Conservation (phyloP, 1,140 invertebrate species). For the Charaxes varanes region DNA sequence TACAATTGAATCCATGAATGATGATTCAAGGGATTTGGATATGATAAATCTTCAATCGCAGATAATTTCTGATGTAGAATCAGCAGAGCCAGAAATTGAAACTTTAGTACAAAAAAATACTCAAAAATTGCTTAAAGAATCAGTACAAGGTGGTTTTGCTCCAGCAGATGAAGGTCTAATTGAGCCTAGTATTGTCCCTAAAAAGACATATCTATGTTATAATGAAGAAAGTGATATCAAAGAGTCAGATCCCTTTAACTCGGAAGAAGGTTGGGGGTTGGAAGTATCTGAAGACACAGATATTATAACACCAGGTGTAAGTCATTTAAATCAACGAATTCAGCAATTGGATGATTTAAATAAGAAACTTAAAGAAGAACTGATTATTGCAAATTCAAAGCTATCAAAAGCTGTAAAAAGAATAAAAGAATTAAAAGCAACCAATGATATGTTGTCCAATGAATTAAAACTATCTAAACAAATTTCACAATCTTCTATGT, state of each 20-base stretch:
- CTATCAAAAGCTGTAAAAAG: slow-evolving; percentile 83
- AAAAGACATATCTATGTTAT: slow-evolving; percentile 73
- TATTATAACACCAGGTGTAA: slow-evolving; percentile 40
- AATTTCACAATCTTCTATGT: slow-evolving; percentile 75
- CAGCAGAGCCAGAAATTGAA: neutral
- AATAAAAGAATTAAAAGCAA: slow-evolving; percentile 82
- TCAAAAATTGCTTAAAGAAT: slow-evolving; percentile 27
- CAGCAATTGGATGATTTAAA: slow-evolving; percentile 48
- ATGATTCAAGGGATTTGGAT: slow-evolving; percentile 30
- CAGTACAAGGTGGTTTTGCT: slow-evolving; percentile 5
- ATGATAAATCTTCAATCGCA: slow-evolving; percentile 47
- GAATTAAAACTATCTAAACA: slow-evolving; percentile 74
- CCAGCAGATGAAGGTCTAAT: slow-evolving; percentile 14
- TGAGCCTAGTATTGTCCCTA: slow-evolving; percentile 60
- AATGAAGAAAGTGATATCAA: slow-evolving; percentile 26
- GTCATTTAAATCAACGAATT: slow-evolving; percentile 47
- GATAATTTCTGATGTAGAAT: slow-evolving; percentile 39
- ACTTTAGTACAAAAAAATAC: slow-evolving; percentile 26
- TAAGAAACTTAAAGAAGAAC: slow-evolving; percentile 70
- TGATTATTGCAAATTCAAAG: slow-evolving; percentile 77
- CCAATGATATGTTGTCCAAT: slow-evolving; percentile 76
- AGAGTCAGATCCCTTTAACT: slow-evolving; percentile 56
- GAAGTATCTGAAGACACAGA: slow-evolving; percentile 37
- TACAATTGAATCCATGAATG: slow-evolving; percentile 51
- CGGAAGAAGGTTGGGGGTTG: slow-evolving; percentile 65